These are phyloP conservation scores for Nycticryphes semicollaris DNA, from an alignment of 2,113 vertebrate genomes.

Conservation along the genomic window DNA sequence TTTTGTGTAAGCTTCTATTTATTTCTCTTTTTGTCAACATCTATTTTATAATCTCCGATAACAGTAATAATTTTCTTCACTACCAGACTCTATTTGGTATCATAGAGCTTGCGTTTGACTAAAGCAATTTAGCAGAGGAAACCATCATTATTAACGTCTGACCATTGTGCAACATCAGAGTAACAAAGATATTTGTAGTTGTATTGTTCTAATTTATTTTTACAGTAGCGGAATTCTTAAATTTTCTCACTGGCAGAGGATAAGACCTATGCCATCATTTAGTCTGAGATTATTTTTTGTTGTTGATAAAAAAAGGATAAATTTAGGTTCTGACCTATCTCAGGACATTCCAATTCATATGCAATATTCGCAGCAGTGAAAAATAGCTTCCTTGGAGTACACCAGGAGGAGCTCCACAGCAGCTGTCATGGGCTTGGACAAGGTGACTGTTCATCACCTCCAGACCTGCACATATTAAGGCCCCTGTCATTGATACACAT, in stretches of 20 bases:
- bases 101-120: not conserved
- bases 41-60: not conserved
- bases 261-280: not conserved
- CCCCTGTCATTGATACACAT: not conserved
- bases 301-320: not conserved
- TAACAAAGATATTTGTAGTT: constrained; percentile 7
- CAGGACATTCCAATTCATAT: not conserved
- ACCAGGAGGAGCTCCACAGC: not conserved
- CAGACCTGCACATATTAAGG: not conserved
- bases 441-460: not conserved
- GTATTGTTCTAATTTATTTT: not conserved
- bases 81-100: not conserved
- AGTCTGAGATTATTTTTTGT: not conserved
- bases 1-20: not conserved
- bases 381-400: not conserved
- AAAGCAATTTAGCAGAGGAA: constrained; percentile 12
- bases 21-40: not conserved
- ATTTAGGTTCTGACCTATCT: not conserved
- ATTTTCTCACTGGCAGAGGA: not conserved
- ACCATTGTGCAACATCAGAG: not conserved
- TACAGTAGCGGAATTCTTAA: constrained; percentile 15
- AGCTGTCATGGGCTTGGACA: not conserved
- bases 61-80: not conserved
- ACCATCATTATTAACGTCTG: constrained; percentile 20
- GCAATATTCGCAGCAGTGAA: not conserved